A percentile compares a stretch with the other conserved stretches of the same genome.
Conservation (phyloP, 2,113 vertebrate genomes). For the Rutilus rutilus region DNA sequence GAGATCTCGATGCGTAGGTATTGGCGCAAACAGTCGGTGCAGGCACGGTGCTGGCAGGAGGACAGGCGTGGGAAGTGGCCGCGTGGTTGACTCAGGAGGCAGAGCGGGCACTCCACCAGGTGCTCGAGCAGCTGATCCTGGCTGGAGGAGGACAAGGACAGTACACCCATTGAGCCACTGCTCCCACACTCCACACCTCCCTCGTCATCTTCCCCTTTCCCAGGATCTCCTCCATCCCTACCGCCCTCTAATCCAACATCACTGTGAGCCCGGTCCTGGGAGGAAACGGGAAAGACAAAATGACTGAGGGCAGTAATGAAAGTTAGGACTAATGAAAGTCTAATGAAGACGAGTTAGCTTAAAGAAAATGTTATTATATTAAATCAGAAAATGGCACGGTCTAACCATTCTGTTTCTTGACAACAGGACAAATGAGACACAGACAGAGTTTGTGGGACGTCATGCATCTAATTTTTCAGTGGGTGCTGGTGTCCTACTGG, state of each 20-base stretch:
- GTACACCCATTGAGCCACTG: constrained; percentile 68
- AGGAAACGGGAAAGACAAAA: not conserved
- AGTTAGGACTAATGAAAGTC: not conserved
- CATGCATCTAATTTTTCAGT: not conserved
- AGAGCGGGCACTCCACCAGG: constrained; percentile 86
- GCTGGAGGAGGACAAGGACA: constrained; percentile 76
- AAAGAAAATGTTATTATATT: not conserved
- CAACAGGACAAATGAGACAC: constrained; percentile 59
- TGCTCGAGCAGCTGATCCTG: constrained; percentile 78
- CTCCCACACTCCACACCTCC: constrained; percentile 58
- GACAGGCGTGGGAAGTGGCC: constrained; percentile 79
- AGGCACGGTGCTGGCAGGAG: constrained; percentile 80
- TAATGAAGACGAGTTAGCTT: not conserved
- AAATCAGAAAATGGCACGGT: constrained; percentile 9
- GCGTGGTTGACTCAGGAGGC: constrained; percentile 83
- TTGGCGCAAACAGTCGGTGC: constrained; percentile 79
- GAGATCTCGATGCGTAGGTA: constrained; percentile 81
- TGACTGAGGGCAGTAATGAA: not conserved
- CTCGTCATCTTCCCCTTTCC: constrained; percentile 32
- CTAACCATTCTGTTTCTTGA: constrained; percentile 62
- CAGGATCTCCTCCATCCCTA: constrained; percentile 46
- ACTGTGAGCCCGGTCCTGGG: constrained; percentile 26
- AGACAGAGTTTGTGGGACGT: constrained; percentile 46
- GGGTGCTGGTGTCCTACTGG: not conserved
- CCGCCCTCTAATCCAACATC: constrained; percentile 17